Evolutionary conservation across 1,140 invertebrate genomes (phyloP), one percentile per base, ranked within the genome.

Genomic region (Lasaia peninsularis): DNA sequence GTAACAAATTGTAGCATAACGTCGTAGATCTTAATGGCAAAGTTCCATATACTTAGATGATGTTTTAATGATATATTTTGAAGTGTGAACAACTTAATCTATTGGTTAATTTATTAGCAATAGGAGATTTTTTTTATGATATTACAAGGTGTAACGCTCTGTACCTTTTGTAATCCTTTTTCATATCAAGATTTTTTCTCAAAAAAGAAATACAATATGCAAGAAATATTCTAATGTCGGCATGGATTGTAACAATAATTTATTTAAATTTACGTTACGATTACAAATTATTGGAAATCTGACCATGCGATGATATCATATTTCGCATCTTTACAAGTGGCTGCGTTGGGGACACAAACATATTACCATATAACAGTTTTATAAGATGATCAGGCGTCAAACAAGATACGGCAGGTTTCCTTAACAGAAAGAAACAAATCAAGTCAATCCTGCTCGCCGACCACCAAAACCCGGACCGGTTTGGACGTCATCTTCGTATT

Each of bases 371-470:
- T 48, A 48, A 48, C 40, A 11, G 40, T 21, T n/a, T 48, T 48
- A 8, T 20, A 48, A 21, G 40, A 48, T 21, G 40, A 21, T 16
- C 16, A 18, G 0, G 2, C 20, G 20, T 20, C 11, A n/a, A 21
- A 4, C 24, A 28, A 28, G 24, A 28, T 28, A 28, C 40, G 40
- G 8, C 18, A 9, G 11, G 40, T 48, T 48, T 11, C 40, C 18
- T 48, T 20, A 48, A 48, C 24, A 28, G 20, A 40, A 48, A 21
- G 40, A 48, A 48, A 48, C n/a, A 21, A 48, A 48, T 48, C 11
- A 48, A 48, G 44, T 48, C 44, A 21, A 48, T 48, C 44, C 44
- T 48, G 44, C 44, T 48, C 10, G 44, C 18, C 40, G 18, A 16
- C 40, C 40, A 44, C 40, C 40, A 18, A 40, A 44, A 44, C 18